These are phyloP conservation scores for Acanthis flammea DNA, from an alignment of 2,797 vertebrate genomes.

Conservation along the genomic window DNA sequence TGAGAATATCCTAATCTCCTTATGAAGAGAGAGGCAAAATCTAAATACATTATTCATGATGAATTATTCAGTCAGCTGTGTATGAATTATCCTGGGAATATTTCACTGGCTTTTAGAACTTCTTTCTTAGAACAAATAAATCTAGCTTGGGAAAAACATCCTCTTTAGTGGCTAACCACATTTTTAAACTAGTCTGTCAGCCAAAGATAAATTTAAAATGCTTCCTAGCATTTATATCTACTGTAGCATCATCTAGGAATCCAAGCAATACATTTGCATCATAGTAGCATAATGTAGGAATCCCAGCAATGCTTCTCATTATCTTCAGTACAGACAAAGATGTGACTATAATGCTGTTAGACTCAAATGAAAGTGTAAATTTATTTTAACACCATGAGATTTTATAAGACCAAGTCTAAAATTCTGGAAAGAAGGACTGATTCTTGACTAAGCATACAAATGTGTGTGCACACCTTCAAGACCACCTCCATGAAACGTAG, in stretches of 20 bases:
- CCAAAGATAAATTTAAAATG: not conserved
- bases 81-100: constrained; percentile 62
- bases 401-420: not conserved
- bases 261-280: not conserved
- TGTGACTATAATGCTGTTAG: not conserved
- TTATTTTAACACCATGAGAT: not conserved
- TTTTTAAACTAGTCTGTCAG: constrained; percentile 20
- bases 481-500: not conserved
- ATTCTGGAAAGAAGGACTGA: not conserved
- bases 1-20: constrained; percentile 62
- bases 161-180: not conserved
- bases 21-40: constrained; percentile 53
- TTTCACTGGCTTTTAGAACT: constrained; percentile 36
- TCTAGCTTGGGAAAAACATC: constrained; percentile 33
- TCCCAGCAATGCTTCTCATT: not conserved
- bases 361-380: not conserved
- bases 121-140: constrained; percentile 41
- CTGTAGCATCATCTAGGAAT: not conserved
- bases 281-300: not conserved
- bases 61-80: constrained; percentile 64
- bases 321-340: not conserved
- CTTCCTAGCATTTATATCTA: not conserved
- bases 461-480: not conserved
- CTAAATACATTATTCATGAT: constrained; percentile 60
- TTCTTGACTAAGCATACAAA: not conserved